Evolutionary conservation across 2,888 invertebrate species (phyloP).

Genomic region (Hirtodrosophila alboralis): DNA sequence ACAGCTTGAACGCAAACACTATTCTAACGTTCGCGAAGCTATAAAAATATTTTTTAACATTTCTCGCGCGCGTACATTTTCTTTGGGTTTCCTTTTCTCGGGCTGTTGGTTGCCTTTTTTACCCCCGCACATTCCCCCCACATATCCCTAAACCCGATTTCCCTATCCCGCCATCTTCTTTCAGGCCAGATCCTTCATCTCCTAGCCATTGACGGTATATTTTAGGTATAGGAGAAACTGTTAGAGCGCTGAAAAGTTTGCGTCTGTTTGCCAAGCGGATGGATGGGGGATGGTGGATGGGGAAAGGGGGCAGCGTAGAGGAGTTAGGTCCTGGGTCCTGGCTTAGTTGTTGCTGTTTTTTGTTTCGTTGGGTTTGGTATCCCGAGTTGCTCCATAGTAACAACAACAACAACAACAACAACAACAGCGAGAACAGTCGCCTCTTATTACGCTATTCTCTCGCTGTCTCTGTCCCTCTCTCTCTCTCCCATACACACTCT

Average conservation of each 20-base stretch:
- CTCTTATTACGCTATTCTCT: conserved; percentile 37
- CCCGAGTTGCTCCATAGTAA: conserved; percentile 49
- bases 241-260: conserved; percentile 75
- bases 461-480: conserved; percentile 1
- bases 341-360: conserved; percentile 47
- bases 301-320: background rate
- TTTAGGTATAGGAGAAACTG: conserved; percentile 69
- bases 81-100: conserved; percentile 56
- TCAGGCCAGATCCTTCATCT: background rate
- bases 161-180: background rate
- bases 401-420: conserved; percentile 30
- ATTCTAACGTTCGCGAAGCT: conserved; percentile 79
- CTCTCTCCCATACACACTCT: background rate
- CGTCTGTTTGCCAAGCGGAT: conserved; percentile 59
- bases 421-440: conserved; percentile 32
- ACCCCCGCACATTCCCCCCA: conserved; percentile 4
- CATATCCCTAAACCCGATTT: too few relatives aligned
- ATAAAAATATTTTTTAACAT: conserved; percentile 79
- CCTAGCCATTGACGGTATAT: conserved; percentile 30
- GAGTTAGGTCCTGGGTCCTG: conserved; percentile 6
- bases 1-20: conserved; percentile 64
- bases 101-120: conserved; percentile 31
- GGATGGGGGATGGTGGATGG: background rate
- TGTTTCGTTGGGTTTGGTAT: conserved; percentile 44
- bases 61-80: conserved; percentile 72